Percentiles rank a stretch among this genome's conserved stretches.
Conservation (phyloP, 1,140 invertebrate species). For the Zaprionus nigranus region DNA sequence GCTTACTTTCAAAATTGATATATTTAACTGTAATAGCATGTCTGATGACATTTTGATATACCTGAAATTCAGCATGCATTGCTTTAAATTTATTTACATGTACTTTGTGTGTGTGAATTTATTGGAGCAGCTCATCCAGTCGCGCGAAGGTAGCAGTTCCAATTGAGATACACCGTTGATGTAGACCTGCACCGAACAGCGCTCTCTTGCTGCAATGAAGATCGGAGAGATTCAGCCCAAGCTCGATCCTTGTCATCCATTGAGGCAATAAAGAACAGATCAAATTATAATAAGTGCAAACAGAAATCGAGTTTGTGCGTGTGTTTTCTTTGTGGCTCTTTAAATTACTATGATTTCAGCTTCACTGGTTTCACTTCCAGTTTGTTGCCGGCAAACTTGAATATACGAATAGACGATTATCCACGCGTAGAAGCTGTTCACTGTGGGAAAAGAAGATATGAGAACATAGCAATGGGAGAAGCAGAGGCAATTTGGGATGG, state of each 20-base stretch:
- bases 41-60: constrained; percentile 38
- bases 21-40: constrained; percentile 26
- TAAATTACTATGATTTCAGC: neutral
- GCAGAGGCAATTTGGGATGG: neutral
- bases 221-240: neutral
- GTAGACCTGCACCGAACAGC: neutral
- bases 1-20: constrained; percentile 23
- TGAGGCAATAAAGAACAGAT: neutral
- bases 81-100: constrained; percentile 61
- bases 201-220: neutral
- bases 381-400: neutral
- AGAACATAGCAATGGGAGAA: neutral
- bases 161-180: constrained; percentile 13
- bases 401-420: neutral
- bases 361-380: neutral
- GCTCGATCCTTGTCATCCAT: neutral
- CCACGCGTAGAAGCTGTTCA: neutral
- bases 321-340: neutral
- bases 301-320: neutral
- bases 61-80: constrained; percentile 66
- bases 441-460: neutral
- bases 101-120: constrained; percentile 69
- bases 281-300: neutral
- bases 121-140: constrained; percentile 51
- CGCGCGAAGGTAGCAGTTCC: constrained; percentile 21